A percentile compares a stretch with the other conserved stretches of the same genome.
These are phyloP conservation scores for Mamestra configurata DNA, from an alignment of 1,140 invertebrate genomes.

Conservation along the genomic window DNA sequence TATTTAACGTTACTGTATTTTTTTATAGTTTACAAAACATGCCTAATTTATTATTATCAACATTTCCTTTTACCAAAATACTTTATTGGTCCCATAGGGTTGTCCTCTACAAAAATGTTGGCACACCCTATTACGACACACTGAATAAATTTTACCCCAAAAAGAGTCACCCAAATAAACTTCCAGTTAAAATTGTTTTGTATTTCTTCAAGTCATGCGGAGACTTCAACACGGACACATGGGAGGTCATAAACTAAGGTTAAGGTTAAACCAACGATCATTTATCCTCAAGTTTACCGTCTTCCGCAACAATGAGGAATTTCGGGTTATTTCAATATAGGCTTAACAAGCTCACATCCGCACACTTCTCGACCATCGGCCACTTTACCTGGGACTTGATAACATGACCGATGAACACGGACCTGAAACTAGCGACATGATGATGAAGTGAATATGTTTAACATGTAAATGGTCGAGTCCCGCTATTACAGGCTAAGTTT, in stretches of 20 bases:
- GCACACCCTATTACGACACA: not conserved
- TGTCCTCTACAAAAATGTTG: not conserved
- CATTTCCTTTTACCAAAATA: not conserved
- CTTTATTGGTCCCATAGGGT: not conserved
- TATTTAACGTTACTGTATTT: slow-evolving; percentile 3
- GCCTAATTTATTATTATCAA: not conserved
- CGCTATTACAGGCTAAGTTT: slow-evolving; percentile 35
- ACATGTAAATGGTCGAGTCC: slow-evolving; percentile 37
- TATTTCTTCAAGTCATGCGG: slow-evolving; percentile 1
- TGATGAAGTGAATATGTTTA: slow-evolving; percentile 26
- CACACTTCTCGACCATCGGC: not conserved
- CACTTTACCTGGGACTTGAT: not conserved
- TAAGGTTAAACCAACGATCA: slow-evolving; percentile 26
- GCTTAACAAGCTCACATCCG: slow-evolving; percentile 15
- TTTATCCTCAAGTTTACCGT: slow-evolving; percentile 44
- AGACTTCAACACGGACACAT: slow-evolving; percentile 5
- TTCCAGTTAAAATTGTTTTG: not conserved
- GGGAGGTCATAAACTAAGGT: slow-evolving; percentile 28
- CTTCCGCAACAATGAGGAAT: slow-evolving; percentile 33
- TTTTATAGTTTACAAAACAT: not conserved
- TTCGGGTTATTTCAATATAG: slow-evolving; percentile 22
- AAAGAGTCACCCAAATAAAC: not conserved
- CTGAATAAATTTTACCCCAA: not conserved
- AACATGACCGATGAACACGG: not conserved
- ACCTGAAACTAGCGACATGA: not conserved